Evolutionary conservation across 2,888 invertebrate species (phyloP), one percentile per base, ranked within the genome.

Genomic region (Cryptophagus acutangulus): DNA sequence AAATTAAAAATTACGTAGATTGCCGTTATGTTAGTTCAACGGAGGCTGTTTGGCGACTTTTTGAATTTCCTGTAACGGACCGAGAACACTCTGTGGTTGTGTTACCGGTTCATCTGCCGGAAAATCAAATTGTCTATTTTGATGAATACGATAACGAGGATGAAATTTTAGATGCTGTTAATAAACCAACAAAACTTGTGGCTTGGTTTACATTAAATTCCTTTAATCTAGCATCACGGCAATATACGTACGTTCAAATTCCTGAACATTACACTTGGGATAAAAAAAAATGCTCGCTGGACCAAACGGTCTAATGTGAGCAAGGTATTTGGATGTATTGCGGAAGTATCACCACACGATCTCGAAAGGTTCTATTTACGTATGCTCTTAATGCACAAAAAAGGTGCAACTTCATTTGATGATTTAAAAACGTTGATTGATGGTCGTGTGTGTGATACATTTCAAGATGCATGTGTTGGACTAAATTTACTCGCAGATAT

Each of bases 1-100:
- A 29, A 29, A 29, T 29, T 8, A 9, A 12, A 28, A 24, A 1
- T 4, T 40, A 26, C 24, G 2, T 40, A 4, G 2, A 39, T 5
- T 36, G 36, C 13, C 3, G 41, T 8, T 41, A 41, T 26, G 37
- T 41, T 8, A 29, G 36, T 41, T 17, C 41, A 10, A 29, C 16
- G 10, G 36, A 41, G 9, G 41, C 37, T 9, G 17, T 15, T 4
- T 40, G 36, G 40, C 34, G 29, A n/a, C 3, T 36, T 10, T 26
- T 40, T 5, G 40, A 30, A n/a, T n/a, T n/a, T n/a, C n/a, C n/a
- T n/a, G n/a, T n/a, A n/a, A n/a, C n/a, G n/a, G n/a, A n/a, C n/a
- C n/a, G n/a, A n/a, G n/a, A 24, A n/a, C n/a, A n/a, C n/a, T n/a
- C n/a, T n/a, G n/a, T n/a, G n/a, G n/a, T n/a, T n/a, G n/a, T n/a